Base-by-base conservation (phyloP, 2,888 invertebrate species). In the Psococerastis gibbosa region DNA sequence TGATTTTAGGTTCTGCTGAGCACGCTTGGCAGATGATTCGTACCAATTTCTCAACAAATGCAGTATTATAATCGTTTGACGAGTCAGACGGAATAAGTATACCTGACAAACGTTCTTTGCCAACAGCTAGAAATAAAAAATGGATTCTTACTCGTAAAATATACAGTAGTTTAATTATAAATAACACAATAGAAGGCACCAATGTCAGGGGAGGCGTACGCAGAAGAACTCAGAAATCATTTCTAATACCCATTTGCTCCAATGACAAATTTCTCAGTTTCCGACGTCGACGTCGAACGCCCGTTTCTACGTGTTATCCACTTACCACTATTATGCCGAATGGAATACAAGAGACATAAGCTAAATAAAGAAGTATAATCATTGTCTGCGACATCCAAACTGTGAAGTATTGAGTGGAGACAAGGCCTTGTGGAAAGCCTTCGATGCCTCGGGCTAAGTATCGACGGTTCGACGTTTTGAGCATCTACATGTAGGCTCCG, bases 291-390 rank as follows among this genome's bases (percentile, higher is more conserved):
- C 27, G 13, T 45, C 42, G 34, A n/a, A 41, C 2, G 46, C 6
- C 16, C 16, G n/a, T 15, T 35, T n/a, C n/a, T n/a, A n/a, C n/a
- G n/a, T n/a, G n/a, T n/a, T n/a, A n/a, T 44, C 9, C 18, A 32
- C n/a, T 35, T 50, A 94, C 97, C 94, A 75, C 76, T 73, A 65
- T 97, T 98, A 59, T 84, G 84, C 47, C 84, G 83, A 62, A 97
- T 73, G 11, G 95, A 91, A 60, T 91, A 92, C 32, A 97, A 71
- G 47, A 97, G 68, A 62, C 92, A 88, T 13, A 97, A 67, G 3
- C 84, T 80, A 60, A 95, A 87, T 47, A 98, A 66, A 4, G 94
- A 80, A 35, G 84, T 75, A 58, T 97, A 95, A 66, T 98, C 97
- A 62, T 94, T 94, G 57, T 92, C 91, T 9, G 69, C 70, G 57